These are phyloP conservation scores for Odocoileus virginianus DNA, from an alignment of 2,113 vertebrate species.

Conservation along the genomic window DNA sequence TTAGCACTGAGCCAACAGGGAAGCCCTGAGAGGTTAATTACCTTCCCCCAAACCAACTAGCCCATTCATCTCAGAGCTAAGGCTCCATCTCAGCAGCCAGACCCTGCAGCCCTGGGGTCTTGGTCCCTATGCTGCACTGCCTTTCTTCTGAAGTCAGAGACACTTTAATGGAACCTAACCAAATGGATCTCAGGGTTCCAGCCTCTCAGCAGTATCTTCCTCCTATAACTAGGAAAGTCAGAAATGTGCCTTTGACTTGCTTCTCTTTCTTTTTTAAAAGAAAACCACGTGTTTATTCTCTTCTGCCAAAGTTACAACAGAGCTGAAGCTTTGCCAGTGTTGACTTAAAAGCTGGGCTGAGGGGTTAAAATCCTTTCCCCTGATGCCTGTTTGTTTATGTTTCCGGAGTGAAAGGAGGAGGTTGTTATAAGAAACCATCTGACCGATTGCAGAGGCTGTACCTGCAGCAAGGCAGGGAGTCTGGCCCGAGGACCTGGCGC, in stretches of 20 bases:
- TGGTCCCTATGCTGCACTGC: background rate
- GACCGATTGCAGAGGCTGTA: background rate
- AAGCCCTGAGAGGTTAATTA: background rate
- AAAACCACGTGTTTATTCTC: conserved; percentile 61
- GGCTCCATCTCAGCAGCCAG: too few relatives aligned
- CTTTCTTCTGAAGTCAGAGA: background rate
- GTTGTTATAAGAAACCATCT: background rate
- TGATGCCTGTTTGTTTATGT: background rate
- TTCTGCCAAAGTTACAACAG: conserved; percentile 54
- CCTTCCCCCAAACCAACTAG: background rate
- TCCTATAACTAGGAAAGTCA: background rate
- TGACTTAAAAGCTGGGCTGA: background rate
- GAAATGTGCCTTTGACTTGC: background rate
- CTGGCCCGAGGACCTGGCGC: background rate
- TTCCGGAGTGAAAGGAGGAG: background rate
- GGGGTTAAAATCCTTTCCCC: background rate
- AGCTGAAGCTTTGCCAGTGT: conserved; percentile 6
- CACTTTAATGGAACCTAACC: background rate
- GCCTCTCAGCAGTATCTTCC: background rate
- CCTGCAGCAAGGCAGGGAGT: background rate
- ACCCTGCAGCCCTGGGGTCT: rapidly evolving
- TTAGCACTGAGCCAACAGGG: background rate
- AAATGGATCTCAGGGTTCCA: background rate
- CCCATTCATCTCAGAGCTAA: background rate
- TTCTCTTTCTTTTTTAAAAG: conserved; percentile 40